Base-by-base conservation (phyloP, 35 echinoderm and acorn worm species). In the Strongylocentrotus purpuratus region DNA sequence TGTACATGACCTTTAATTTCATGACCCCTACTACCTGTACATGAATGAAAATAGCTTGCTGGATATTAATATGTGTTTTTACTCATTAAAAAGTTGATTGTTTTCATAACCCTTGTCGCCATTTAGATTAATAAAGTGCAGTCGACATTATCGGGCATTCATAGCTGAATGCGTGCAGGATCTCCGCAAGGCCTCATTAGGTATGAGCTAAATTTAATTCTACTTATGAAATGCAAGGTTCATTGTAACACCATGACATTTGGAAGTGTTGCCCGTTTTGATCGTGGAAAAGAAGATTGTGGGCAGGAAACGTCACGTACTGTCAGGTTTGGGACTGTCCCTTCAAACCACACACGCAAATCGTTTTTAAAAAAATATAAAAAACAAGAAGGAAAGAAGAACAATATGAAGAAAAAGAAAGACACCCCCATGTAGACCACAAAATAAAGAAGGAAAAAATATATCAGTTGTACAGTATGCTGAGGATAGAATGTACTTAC, bases 81-180 rank as follows among this genome's bases (percentile, higher is more conserved):
- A n/a, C n/a, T n/a, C n/a, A n/a, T n/a, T n/a, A n/a, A 20, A 20
- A 33, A 90, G 4, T 31, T n/a, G 9, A 22, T 47, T 15, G 31
- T n/a, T 4, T 61, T 65, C 7, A 52, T 94, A 31, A 45, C 45
- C 6, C 46, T 32, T 78, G 94, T 45, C 9, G 12, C 52, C 32
- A 25, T 96, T 88, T 86, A 99, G 98, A 18, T 78, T 99, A 18
- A 96, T 99, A 15, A 99, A 99, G 33, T 98, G 97, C 88, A 99
- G 98, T 52, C 95, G 98, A 32, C 95, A 91, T 28, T 99, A 99
- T 94, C 88, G 98, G 2, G 97, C 97, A 7, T 96, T 96, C 47
- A 94, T 99, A n/a, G 96, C 94, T 88, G 98, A 97, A 46, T 99
- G 98, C 90, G 94, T 99, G 0, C 97, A 98, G 71, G 97, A 99